phyloP scores from a whole-genome alignment of 2,113 vertebrate genomes.

The Calypte anna region DNA sequence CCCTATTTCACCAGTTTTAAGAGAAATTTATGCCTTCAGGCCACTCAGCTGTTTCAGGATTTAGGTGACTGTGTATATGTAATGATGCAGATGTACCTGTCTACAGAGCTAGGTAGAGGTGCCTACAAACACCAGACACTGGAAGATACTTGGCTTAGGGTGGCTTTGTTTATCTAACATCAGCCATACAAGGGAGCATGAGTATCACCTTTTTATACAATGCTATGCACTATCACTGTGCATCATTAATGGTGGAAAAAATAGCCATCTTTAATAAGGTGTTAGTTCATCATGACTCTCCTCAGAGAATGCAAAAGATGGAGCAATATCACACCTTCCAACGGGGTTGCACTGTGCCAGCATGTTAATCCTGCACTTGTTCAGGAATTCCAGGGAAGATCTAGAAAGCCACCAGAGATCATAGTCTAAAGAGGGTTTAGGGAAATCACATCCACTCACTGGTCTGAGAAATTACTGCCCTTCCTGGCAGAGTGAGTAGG shows the following conservation, averaged over 20 bases:
- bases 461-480: background rate
- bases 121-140: background rate
- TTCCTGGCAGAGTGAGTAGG: background rate
- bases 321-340: background rate
- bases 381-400: background rate
- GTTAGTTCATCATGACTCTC: background rate
- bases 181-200: background rate
- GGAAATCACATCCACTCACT: background rate
- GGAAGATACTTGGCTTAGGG: background rate
- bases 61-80: background rate
- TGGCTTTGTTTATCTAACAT: background rate
- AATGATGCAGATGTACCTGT: background rate
- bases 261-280: background rate
- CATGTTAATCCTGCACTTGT: background rate
- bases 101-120: background rate
- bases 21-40: background rate
- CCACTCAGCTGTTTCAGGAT: background rate
- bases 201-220: background rate
- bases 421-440: background rate
- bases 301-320: background rate
- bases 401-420: background rate
- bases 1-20: background rate
- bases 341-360: background rate
- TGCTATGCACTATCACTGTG: background rate
- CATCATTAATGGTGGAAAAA: background rate